phyloP scores from a whole-genome alignment of 2,888 invertebrate genomes.

The Stenoptilia bipunctidactyla region DNA sequence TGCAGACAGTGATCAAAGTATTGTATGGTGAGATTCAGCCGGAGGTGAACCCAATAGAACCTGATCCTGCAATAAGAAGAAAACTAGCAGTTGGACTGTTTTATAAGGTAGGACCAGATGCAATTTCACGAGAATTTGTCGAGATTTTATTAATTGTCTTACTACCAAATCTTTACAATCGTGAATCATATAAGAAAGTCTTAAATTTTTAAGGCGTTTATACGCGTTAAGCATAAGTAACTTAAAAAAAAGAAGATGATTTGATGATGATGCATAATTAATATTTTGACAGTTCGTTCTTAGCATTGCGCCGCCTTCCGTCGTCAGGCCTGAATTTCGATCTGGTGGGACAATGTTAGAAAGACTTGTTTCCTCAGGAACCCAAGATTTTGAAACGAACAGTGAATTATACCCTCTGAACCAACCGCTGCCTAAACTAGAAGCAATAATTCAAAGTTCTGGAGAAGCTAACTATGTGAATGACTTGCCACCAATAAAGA shows the following conservation, averaged over 20 bases:
- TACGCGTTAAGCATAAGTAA: no score
- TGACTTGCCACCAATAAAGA: constrained; percentile 69
- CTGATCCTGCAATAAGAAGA: constrained; percentile 69
- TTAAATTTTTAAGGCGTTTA: no score
- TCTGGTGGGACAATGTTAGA: constrained; percentile 65
- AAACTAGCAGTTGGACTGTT: constrained; percentile 72
- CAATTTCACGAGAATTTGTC: neutral
- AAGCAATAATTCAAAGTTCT: constrained; percentile 68
- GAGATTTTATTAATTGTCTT: neutral
- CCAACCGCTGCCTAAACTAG: constrained; percentile 77
- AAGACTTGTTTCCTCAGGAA: constrained; percentile 73
- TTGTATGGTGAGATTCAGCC: constrained; percentile 31
- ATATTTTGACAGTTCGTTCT: constrained; percentile 60
- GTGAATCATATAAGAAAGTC: no score
- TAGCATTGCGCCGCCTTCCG: constrained; percentile 52
- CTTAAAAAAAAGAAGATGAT: no score
- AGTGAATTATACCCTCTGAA: constrained; percentile 75
- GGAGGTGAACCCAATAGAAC: constrained; percentile 53
- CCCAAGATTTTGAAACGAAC: constrained; percentile 72
- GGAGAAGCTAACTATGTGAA: constrained; percentile 79
- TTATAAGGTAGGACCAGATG: constrained; percentile 66
- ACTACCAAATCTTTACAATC: no score
- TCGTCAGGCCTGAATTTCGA: constrained; percentile 35
- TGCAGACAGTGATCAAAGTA: constrained; percentile 39
- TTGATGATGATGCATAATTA: no score